A percentile compares a stretch with the other conserved stretches of the same genome.
Conservation (phyloP, 2,113 vertebrate genomes). For the Rhipidura dahli region DNA sequence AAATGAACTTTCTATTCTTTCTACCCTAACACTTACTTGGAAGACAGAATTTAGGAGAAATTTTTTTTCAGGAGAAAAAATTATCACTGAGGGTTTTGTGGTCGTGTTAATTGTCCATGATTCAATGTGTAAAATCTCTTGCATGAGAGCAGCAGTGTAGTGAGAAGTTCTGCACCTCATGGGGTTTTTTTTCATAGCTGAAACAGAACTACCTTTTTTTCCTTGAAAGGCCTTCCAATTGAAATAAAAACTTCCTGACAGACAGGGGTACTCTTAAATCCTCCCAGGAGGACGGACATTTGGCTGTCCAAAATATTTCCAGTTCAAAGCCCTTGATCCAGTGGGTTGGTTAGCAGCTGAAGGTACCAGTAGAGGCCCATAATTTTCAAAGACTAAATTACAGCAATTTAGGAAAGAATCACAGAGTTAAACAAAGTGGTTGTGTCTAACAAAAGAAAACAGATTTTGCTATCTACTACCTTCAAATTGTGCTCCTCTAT, state of each 20-base stretch:
- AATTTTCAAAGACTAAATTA: constrained; percentile 32
- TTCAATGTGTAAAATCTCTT: background rate
- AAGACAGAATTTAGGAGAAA: background rate
- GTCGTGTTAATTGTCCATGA: background rate
- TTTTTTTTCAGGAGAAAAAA: background rate
- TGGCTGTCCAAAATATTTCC: constrained; percentile 20
- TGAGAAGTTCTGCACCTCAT: background rate
- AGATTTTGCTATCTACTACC: background rate
- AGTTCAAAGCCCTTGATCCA: constrained; percentile 58
- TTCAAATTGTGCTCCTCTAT: background rate
- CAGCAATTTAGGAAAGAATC: constrained; percentile 11
- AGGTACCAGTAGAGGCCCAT: constrained; percentile 21
- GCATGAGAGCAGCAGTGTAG: background rate
- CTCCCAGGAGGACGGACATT: background rate
- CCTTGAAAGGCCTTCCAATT: background rate
- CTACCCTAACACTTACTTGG: background rate
- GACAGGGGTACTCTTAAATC: background rate
- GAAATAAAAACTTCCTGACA: constrained; percentile 33
- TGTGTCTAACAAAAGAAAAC: background rate
- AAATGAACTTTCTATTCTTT: background rate
- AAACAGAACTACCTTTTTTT: background rate
- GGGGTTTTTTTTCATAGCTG: background rate
- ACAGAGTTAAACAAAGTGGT: background rate
- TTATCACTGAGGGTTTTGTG: background rate
- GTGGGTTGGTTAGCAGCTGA: constrained; percentile 38